Conservation (phyloP, 2,888 invertebrate species). For the Coleophora deauratella region DNA sequence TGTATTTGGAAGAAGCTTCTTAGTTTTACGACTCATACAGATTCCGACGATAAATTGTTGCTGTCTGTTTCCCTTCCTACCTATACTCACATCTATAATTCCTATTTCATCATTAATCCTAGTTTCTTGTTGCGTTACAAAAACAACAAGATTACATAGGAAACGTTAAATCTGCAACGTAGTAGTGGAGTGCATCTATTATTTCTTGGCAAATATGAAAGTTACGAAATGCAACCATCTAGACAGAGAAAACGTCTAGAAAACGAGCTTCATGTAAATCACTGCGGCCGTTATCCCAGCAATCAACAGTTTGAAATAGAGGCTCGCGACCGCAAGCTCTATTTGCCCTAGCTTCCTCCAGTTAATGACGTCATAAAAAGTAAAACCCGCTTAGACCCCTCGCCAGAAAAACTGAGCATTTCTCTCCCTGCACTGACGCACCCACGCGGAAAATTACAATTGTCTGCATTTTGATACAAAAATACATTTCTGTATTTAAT, state of each 20-base stretch:
- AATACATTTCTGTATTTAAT: neutral
- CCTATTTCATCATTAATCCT: too few species aligned
- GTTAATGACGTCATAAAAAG: slow-evolving; percentile 67
- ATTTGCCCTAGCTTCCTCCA: slow-evolving; percentile 55
- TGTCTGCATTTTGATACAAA: slow-evolving; percentile 27
- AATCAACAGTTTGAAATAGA: slow-evolving; percentile 35
- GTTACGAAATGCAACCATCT: slow-evolving; percentile 19
- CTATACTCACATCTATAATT: too few species aligned
- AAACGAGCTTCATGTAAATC: slow-evolving; percentile 22
- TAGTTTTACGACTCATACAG: too few species aligned
- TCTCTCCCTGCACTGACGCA: slow-evolving; percentile 39
- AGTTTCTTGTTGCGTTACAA: too few species aligned
- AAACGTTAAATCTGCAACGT: too few species aligned
- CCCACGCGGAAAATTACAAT: slow-evolving; percentile 57
- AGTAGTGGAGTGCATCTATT: too few species aligned
- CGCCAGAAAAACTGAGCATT: slow-evolving; percentile 42
- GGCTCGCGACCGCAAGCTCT: slow-evolving; percentile 47
- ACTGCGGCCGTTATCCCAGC: slow-evolving; percentile 24
- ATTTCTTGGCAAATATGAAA: neutral
- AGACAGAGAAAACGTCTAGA: slow-evolving; percentile 16
- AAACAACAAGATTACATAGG: too few species aligned
- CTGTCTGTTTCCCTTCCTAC: too few species aligned
- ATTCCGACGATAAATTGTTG: too few species aligned
- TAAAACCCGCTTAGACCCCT: slow-evolving; percentile 41
- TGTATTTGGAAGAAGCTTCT: too few species aligned